Conservation (phyloP, 2,113 vertebrate species). For the Pseudorasbora parva region DNA sequence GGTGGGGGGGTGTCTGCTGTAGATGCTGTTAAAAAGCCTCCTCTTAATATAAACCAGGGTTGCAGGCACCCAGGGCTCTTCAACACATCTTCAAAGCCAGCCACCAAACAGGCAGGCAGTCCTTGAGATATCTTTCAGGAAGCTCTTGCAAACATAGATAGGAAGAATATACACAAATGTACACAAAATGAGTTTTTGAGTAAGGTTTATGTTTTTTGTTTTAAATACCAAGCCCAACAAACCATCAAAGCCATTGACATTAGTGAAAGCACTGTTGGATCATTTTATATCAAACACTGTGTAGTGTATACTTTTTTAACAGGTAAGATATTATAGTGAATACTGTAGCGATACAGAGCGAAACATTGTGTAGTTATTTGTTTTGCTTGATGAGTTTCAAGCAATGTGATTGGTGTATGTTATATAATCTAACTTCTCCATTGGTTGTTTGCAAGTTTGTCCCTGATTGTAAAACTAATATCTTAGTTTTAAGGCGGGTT, state of each 20-base stretch:
- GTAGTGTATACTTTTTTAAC: not conserved
- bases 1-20: not conserved
- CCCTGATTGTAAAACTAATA: no score
- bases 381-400: no score
- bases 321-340: no score
- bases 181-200: no score
- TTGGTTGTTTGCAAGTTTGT: no score
- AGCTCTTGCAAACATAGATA: not conserved
- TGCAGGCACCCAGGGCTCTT: conserved; percentile 10
- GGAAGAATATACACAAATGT: not conserved
- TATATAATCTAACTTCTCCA: no score
- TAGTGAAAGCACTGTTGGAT: not conserved
- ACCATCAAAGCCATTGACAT: not conserved
- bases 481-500: no score
- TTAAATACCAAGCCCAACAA: no score
- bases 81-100: conserved; percentile 41
- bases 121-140: not conserved
- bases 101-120: conserved; percentile 34
- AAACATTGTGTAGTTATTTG: no score
- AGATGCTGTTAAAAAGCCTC: conserved; percentile 40
- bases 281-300: not conserved
- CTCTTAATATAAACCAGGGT: conserved; percentile 13
- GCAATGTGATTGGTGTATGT: no score
- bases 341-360: no score
- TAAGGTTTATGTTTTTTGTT: no score